phyloP scores from a whole-genome alignment of 2,797 vertebrate genomes.

The Acanthis flammea region DNA sequence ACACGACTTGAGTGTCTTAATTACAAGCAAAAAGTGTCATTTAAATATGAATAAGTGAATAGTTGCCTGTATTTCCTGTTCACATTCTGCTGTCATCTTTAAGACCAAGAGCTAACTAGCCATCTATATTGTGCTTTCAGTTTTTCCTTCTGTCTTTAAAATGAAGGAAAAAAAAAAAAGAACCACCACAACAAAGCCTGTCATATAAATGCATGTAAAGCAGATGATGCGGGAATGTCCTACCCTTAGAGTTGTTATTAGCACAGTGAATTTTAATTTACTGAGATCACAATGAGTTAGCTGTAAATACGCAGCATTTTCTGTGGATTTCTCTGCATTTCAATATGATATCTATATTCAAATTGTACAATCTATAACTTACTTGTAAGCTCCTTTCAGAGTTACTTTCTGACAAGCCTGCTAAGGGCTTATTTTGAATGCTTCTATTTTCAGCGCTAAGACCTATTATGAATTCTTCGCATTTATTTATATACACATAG shows the following conservation, averaged over 20 bases:
- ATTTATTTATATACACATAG: neutral
- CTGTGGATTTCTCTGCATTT: constrained; percentile 1
- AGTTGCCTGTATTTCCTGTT: constrained; percentile 76
- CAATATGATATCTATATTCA: neutral
- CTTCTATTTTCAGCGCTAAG: constrained; percentile 4
- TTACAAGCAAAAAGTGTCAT: constrained; percentile 79
- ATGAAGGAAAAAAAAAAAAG: neutral
- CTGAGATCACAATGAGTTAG: neutral
- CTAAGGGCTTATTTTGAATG: neutral
- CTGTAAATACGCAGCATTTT: neutral
- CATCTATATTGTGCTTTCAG: constrained; percentile 33
- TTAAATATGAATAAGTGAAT: constrained; percentile 83
- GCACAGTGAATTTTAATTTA: constrained; percentile 15
- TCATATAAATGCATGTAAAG: constrained; percentile 23
- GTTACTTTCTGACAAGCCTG: neutral
- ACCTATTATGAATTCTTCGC: neutral
- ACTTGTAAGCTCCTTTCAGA: neutral
- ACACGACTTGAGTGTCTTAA: constrained; percentile 80
- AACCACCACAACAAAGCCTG: neutral
- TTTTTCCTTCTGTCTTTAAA: constrained; percentile 43
- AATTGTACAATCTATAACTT: neutral
- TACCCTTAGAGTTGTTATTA: constrained; percentile 12
- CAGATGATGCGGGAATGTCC: constrained; percentile 25
- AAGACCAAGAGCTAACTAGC: constrained; percentile 58
- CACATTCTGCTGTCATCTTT: constrained; percentile 64